Base-by-base conservation (phyloP, 2,113 vertebrate genomes). In the Sinocyclocheilus anophthalmus region DNA sequence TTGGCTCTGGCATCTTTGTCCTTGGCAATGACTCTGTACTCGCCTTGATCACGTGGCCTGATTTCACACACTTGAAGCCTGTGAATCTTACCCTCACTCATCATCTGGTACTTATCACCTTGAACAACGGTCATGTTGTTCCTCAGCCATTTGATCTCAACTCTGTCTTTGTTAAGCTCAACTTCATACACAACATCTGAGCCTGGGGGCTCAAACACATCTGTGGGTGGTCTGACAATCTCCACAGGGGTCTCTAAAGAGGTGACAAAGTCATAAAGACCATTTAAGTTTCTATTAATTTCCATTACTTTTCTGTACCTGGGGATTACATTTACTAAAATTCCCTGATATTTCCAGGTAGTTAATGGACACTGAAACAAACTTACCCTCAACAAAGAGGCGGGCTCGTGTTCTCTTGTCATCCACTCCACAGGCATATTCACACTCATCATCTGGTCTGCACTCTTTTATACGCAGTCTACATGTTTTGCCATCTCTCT, bases 1-100 rank as follows among this genome's bases (percentile, higher is more conserved):
- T n/a, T 99, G 91, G 98, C 97, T 94, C 93, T 97, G 87, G 98
- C 97, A 83, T 99, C 97, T 93, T 99, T 99, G 91, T 99, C 97
- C 91, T 98, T 99, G n/a, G 94, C 97, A 45, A 99, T 94, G 91
- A 99, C 93, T 91, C 97, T 95, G 92, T 99, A 99, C 93, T 98
- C 96, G 3, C 98, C 98, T 92, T 99, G 98, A 89, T 99, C 98
- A 76, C 98, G 96, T n/a, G n/a, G 97, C 83, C 94, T 95, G 92
- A 98, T 99, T 73, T 99, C 96, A 61, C 97, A 99, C 77, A 99
- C 95, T 89, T 99, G 98, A 45, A 99, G 94, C 57, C 97, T 94
- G 91, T 99, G 98, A 76, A 98, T 90, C 88, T 99, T 99, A 80
- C 97, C 98, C 92, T 99, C 98, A n/a, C n/a, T n/a, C n/a, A n/a